These are phyloP conservation scores for Pissodes strobi DNA, from an alignment of 1,140 invertebrate genomes.

Conservation along the genomic window DNA sequence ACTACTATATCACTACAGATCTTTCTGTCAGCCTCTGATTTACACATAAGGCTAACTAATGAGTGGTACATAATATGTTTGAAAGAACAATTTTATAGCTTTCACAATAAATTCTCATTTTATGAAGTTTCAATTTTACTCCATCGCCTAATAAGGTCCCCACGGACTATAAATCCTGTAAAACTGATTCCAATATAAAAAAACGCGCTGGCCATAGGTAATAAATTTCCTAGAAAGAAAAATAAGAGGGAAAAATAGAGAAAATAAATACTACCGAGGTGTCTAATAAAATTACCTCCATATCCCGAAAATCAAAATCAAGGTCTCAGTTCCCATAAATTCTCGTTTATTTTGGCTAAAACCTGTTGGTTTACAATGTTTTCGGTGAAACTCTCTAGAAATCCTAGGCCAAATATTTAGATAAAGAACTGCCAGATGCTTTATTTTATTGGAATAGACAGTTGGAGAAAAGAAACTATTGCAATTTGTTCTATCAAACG, in stretches of 20 bases:
- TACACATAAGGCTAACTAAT: too few species aligned
- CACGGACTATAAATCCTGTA: constrained; percentile 5
- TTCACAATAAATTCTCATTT: constrained; percentile 3
- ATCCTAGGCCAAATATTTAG: not conserved
- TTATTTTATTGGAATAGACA: not conserved
- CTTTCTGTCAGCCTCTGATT: too few species aligned
- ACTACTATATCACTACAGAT: too few species aligned
- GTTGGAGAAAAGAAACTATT: not conserved
- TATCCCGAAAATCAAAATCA: not conserved
- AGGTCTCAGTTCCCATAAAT: not conserved
- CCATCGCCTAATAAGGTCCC: not conserved
- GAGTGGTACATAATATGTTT: too few species aligned
- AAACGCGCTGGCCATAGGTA: not conserved
- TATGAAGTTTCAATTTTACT: not conserved
- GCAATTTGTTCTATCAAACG: too few species aligned
- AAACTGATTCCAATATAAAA: not conserved
- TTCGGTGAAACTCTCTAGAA: not conserved
- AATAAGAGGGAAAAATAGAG: not conserved
- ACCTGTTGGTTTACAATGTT: not conserved
- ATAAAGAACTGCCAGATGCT: not conserved
- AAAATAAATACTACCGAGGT: not conserved
- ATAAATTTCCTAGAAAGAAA: not conserved
- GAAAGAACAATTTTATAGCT: too few species aligned
- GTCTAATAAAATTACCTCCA: not conserved
- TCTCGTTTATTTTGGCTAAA: not conserved